Base-by-base conservation (phyloP, 2,113 vertebrate species). In the Tupaia chinensis region DNA sequence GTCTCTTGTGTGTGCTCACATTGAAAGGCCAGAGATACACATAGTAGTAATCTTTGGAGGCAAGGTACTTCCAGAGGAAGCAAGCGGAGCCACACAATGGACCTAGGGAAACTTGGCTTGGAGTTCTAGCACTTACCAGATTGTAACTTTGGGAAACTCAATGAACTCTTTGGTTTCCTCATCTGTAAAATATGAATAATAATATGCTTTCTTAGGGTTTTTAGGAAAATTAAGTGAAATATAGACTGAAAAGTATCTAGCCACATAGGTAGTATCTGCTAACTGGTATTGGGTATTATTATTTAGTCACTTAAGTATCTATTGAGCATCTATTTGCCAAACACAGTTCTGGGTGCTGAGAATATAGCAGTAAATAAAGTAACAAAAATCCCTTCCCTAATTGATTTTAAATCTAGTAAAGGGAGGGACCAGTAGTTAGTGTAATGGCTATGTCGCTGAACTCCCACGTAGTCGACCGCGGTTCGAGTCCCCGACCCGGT, bases 241-340 rank as follows among this genome's bases (percentile, higher is more conserved):
- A 25, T 69, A 74, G 77, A 88, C 72, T 66, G 66, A 70, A 17
- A 81, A 7, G 6, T 70, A n/a, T 92, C 77, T 65, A 86, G 19
- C 15, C 1, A 23, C 53, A 70, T 15, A 54, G 25, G 95, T 61
- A 76, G 27, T 58, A 63, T 58, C 94, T 95, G 58, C 72, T 54
- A 70, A 73, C 60, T 86, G 61, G 15, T 54, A 74, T 15, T 29
- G 87, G 44, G 54, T 44, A 82, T 68, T 76, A 76, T 54, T 73
- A 93, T 74, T 92, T 34, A 87, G 58, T 94, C 69, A 34, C 53
- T 88, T 82, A 89, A 89, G 85, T 76, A 88, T 93, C 80, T 93
- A 90, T 77, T 68, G 78, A 29, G 3, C 16, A 65, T 7, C 8
- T 89, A 74, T 88, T 95, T 89, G 22, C 65, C 25, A 82, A 87